phyloP scores from a whole-genome alignment of 92 coral and sea anemone species.

The Pocillopora grandis region DNA sequence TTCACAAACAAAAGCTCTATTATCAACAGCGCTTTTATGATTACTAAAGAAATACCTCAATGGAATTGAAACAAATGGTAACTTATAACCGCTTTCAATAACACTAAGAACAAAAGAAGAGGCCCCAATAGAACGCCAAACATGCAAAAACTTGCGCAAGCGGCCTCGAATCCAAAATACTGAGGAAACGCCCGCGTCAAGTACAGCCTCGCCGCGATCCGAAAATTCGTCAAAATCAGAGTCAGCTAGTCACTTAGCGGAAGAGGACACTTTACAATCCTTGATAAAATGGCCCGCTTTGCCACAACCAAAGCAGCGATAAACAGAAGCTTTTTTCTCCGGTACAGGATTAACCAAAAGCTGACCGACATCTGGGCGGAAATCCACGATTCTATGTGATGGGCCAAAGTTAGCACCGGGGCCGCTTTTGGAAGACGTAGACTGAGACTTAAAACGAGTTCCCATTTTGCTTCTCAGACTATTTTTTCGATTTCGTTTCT shows the following conservation, averaged over 20 bases:
- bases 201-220: constrained; percentile 38
- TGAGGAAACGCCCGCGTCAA: constrained; percentile 21
- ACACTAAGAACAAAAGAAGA: constrained; percentile 17
- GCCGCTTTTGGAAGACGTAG: constrained; percentile 24
- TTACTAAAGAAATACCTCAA: constrained; percentile 36
- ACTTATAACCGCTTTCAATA: constrained; percentile 39
- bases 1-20: constrained; percentile 44
- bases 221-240: constrained; percentile 17
- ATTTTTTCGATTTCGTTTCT: too few species aligned
- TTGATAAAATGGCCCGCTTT: constrained; percentile 48
- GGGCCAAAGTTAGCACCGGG: constrained; percentile 15
- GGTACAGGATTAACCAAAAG: constrained; percentile 44
- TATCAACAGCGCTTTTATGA: constrained; percentile 47
- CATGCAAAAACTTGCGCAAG: constrained; percentile 21
- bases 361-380: constrained; percentile 35
- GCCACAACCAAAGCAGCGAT: constrained; percentile 50
- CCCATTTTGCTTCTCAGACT: constrained; percentile 17
- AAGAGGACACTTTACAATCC: constrained; percentile 43
- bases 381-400: constrained; percentile 45
- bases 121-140: constrained; percentile 45
- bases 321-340: constrained; percentile 45
- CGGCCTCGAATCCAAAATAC: constrained; percentile 34
- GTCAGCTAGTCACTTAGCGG: constrained; percentile 43
- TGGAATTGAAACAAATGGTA: constrained; percentile 40
- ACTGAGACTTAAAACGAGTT: constrained; percentile 23